phyloP scores from a whole-genome alignment of 2,113 vertebrate genomes.

The Pomatorhinus ruficollis region DNA sequence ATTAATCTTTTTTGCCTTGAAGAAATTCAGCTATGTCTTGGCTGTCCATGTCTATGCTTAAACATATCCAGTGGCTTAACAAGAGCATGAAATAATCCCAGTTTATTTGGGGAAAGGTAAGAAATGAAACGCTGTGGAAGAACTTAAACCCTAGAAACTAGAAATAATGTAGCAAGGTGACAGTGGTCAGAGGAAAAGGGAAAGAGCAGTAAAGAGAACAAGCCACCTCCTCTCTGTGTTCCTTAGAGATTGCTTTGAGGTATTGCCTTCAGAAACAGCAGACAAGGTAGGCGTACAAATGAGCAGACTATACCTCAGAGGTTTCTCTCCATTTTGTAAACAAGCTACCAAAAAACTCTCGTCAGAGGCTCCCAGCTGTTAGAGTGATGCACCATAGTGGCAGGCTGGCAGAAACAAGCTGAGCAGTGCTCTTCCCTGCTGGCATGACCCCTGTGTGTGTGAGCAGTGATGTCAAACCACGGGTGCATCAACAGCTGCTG shows the following conservation, averaged over 20 bases:
- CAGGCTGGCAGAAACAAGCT: background rate
- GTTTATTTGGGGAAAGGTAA: background rate
- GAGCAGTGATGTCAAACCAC: background rate
- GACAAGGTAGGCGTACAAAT: accelerated
- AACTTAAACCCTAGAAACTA: background rate
- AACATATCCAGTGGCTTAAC: background rate
- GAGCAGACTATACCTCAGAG: background rate
- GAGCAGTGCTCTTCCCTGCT: background rate
- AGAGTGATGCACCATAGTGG: accelerated
- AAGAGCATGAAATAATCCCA: background rate
- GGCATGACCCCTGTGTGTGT: no score
- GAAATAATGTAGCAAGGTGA: background rate
- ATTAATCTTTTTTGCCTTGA: background rate
- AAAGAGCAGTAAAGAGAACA: background rate
- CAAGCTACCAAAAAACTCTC: background rate
- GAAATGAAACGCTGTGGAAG: background rate
- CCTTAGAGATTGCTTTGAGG: background rate
- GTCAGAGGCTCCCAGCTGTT: background rate
- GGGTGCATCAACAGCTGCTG: background rate
- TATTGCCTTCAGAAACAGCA: background rate
- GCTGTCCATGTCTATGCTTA: background rate
- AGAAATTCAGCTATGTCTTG: background rate
- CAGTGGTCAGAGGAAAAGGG: background rate
- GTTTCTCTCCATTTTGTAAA: background rate
- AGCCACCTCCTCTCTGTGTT: background rate